Evolutionary conservation across 2,888 invertebrate genomes (phyloP).

Genomic region (Hirudinaria manillensis): DNA sequence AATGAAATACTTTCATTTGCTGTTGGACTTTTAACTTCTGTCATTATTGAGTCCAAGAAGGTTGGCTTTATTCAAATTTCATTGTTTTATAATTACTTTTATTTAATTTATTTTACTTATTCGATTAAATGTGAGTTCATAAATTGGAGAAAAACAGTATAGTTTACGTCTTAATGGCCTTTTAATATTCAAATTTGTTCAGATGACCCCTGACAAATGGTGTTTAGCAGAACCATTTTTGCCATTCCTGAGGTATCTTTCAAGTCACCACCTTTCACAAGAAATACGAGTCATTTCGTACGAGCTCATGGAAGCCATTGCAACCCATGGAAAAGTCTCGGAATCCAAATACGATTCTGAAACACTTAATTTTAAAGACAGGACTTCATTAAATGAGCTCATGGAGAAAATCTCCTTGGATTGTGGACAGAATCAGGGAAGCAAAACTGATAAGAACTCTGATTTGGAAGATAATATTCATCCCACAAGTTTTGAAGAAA

Average conservation of each 20-base stretch:
- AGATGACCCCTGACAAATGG: background rate
- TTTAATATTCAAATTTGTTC: background rate
- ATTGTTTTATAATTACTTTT: background rate
- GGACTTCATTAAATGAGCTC: background rate
- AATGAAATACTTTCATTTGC: slow-evolving; percentile 11
- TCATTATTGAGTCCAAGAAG: background rate
- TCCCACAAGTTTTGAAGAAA: too few relatives aligned
- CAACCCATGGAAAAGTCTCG: background rate
- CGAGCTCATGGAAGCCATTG: slow-evolving; percentile 22
- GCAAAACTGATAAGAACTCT: too few relatives aligned
- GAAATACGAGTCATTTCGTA: slow-evolving; percentile 5
- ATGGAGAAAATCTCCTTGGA: background rate
- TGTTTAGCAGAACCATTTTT: background rate
- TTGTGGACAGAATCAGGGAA: background rate
- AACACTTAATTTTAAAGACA: background rate
- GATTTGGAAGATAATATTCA: too few relatives aligned
- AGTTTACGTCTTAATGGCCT: background rate
- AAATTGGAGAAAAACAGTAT: background rate
- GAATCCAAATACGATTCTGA: background rate
- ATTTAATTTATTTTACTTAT: background rate
- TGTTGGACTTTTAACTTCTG: slow-evolving; percentile 1
- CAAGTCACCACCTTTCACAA: background rate
- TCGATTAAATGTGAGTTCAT: background rate
- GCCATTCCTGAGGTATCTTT: slow-evolving; percentile 9
- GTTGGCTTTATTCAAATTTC: background rate